Evolutionary conservation across 1,140 invertebrate species (phyloP).

Genomic region (Rhyzopertha dominica): DNA sequence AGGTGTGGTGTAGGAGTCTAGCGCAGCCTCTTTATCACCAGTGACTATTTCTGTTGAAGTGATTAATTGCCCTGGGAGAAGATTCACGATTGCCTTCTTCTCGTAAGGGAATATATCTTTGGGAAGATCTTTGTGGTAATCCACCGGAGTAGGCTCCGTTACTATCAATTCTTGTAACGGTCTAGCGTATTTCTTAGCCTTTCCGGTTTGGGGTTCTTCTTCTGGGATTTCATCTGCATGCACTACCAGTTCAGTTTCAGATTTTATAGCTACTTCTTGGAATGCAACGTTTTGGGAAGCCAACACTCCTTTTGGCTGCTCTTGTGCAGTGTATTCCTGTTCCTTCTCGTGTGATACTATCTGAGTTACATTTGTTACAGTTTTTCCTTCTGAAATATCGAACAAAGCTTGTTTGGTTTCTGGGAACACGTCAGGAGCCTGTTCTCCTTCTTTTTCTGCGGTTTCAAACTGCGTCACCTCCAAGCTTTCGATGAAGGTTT

Average conservation of each 20-base stretch:
- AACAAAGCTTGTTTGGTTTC: slow-evolving; percentile 48
- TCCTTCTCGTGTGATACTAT: slow-evolving; percentile 53
- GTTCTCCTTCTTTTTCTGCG: slow-evolving; percentile 54
- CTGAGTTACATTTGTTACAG: slow-evolving; percentile 50
- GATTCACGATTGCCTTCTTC: slow-evolving; percentile 42
- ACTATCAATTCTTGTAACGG: slow-evolving; percentile 53
- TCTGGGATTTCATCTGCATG: slow-evolving; percentile 44
- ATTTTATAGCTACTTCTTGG: slow-evolving; percentile 49
- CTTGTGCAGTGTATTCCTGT: slow-evolving; percentile 42
- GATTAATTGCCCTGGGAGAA: slow-evolving; percentile 47
- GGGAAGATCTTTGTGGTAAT: slow-evolving; percentile 48
- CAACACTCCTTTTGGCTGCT: slow-evolving; percentile 42
- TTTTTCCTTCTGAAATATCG: slow-evolving; percentile 48
- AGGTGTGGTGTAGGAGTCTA: slow-evolving; percentile 28
- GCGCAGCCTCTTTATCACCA: slow-evolving; percentile 36
- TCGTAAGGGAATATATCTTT: slow-evolving; percentile 41
- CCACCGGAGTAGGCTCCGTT: slow-evolving; percentile 51
- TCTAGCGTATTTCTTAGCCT: slow-evolving; percentile 50
- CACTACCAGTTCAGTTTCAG: slow-evolving; percentile 49
- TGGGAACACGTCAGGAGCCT: slow-evolving; percentile 46
- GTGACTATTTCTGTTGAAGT: slow-evolving; percentile 46
- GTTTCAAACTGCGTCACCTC: slow-evolving; percentile 50
- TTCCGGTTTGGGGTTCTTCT: slow-evolving; percentile 43
- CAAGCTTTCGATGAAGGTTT: slow-evolving; percentile 50
- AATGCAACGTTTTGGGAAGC: slow-evolving; percentile 47